Base-by-base conservation (phyloP, 2,113 vertebrate species). In the Gambusia affinis region DNA sequence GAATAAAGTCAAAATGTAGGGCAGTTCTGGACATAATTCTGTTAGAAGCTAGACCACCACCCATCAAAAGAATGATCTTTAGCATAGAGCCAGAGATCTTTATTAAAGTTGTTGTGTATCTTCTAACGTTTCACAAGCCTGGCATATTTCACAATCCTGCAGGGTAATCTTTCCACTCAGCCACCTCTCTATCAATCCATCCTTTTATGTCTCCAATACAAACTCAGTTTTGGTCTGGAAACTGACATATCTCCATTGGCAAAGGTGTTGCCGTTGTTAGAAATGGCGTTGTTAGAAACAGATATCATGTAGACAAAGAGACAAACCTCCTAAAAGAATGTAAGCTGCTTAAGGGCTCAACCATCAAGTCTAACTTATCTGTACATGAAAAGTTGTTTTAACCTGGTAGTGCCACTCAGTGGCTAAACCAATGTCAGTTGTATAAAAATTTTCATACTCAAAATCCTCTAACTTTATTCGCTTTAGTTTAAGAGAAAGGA, bases 131-230 rank as follows among this genome's bases (percentile, higher is more conserved):
- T 79, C 57, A 75, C 35, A 81, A 73, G 51, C 54, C 47, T 60
- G 35, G 76, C 68, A 90, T 63, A 76, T 79, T 72, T 78, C 17
- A 76, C 64, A 85, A 88, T 83, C 79, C 84, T 91, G 29, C 60
- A 78, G 78, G 60, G 71, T 76, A 42, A 73, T 78, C 75, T 68
- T 63, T 60, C 66, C 60, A 29, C 4, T 28, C 44, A 47, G 24
- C 29, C 54, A 47, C 64, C 65, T 67, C 19, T 28, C 42, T 29
- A 63, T 24, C 51, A 33, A 12, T 47, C 54, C 30, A 30, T 68
- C 60, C 60, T 1, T 35, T 47, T 29, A 30, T 15, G 11, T 72
- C 8, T 35, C 54, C 64, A 60, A 27, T 4, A 24, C 69, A 28
- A 27, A 24, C 3, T 27, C n/a, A 60, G 60, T 28, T 12, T 35